Conservation (phyloP, 23 tunicate genomes). For the Trididemnum nubilum region DNA sequence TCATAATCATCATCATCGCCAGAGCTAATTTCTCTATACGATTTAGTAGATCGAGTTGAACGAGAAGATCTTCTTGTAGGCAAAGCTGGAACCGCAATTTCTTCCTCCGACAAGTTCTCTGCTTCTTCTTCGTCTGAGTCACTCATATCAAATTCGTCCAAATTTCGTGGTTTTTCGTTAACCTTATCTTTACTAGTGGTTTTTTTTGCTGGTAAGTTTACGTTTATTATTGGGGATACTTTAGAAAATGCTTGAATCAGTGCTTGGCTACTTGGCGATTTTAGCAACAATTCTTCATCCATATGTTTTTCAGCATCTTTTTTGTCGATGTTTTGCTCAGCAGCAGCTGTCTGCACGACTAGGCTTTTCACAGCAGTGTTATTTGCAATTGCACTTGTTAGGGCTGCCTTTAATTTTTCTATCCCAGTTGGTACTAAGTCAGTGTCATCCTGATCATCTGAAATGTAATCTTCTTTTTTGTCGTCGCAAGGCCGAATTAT, state of each 20-base stretch:
- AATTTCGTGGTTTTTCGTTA: neutral
- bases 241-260: neutral
- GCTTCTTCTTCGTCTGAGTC: constrained; percentile 19
- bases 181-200: neutral
- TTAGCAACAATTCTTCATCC: neutral
- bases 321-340: neutral
- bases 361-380: constrained; percentile 26
- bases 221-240: neutral
- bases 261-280: neutral
- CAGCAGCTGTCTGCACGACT: constrained; percentile 27
- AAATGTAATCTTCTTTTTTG: neutral
- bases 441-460: neutral
- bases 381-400: constrained; percentile 12
- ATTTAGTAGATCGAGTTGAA: neutral
- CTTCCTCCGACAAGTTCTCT: constrained; percentile 1
- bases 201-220: neutral
- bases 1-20: constrained; percentile 6
- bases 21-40: constrained; percentile 34
- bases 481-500: no score
- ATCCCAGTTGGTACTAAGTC: constrained; percentile 36
- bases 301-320: no score
- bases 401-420: constrained; percentile 36
- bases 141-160: neutral
- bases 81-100: constrained; percentile 16
- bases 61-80: constrained; percentile 44